Base-by-base conservation (phyloP, 2,113 vertebrate species). In the Cyphomyrus plagiostoma region DNA sequence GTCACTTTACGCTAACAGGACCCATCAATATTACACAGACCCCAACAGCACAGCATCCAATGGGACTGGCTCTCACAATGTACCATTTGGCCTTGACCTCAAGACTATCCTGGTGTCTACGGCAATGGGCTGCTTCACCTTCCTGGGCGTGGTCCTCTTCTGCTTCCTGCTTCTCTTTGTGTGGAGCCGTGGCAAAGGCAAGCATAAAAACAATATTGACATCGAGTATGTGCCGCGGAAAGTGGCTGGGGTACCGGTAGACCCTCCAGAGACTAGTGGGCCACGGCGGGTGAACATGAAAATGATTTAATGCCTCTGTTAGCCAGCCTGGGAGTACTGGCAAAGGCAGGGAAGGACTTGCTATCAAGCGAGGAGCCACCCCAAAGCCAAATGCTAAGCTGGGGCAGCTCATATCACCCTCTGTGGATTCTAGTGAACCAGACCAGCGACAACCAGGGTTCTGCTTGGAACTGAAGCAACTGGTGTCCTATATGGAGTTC, bases 121-220 rank as follows among this genome's bases (percentile, higher is more conserved):
- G 86, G 99, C 99, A 88, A 99, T 99, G 99, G 98, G 99, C 93
- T 99, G 99, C 94, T 99, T 99, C 94, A 99, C 99, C 45, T 99
- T 99, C 94, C 96, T 99, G 90, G 99, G 98, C 92, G 98, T 99
- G 93, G 98, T 99, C 94, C 97, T 99, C 95, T 99, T 99, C 96
- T 99, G 98, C 94, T 99, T 99, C 93, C 96, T 99, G 91, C 97
- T 99, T 90, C 98, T 99, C 93, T 99, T 99, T 91, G 98, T 99
- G 90, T 99, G 98, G 98, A 99, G 98, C 95, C 97, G 98, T 94
- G 99, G 98, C 49, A 99, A 99, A 96, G 99, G 99, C 94, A 99
- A 99, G 94, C 98, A 99, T 96, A 99, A 99, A 99, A 99, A 97
- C 96, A 99, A 97, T 97, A 99, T 99, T 91, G 98, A 99, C 92